phyloP scores from a whole-genome alignment of 1,140 invertebrate species.

The Caerostris darwini region DNA sequence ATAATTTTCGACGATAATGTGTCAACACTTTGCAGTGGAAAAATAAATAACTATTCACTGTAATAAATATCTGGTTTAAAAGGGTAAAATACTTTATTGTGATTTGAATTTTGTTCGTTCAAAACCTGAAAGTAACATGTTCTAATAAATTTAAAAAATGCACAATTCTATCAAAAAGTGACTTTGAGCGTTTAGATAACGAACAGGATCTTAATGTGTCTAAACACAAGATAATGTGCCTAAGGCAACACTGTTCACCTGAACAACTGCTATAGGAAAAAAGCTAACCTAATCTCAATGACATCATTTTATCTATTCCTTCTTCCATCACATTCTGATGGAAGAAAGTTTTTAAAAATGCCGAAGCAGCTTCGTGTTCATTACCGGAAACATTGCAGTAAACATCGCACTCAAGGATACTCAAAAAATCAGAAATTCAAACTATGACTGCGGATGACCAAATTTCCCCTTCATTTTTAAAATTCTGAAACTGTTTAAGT shows the following conservation, averaged over 20 bases:
- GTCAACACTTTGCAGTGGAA: too few species aligned
- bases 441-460: too few species aligned
- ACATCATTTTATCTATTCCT: neutral
- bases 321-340: neutral
- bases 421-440: too few species aligned
- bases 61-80: too few species aligned
- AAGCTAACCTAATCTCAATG: neutral
- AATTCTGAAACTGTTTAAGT: too few species aligned
- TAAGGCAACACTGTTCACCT: neutral
- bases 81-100: too few species aligned
- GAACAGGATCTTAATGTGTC: neutral
- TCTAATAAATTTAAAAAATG: too few species aligned
- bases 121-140: too few species aligned
- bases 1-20: too few species aligned
- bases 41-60: too few species aligned
- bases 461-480: too few species aligned
- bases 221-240: conserved; percentile 2
- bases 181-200: neutral
- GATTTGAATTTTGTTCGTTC: too few species aligned
- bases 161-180: neutral
- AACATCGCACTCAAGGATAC: neutral
- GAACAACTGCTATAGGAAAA: neutral
- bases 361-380: neutral
- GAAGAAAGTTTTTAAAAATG: neutral
- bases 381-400: neutral